phyloP scores from a whole-genome alignment of 2,888 invertebrate genomes.

The Pollenia labialis region DNA sequence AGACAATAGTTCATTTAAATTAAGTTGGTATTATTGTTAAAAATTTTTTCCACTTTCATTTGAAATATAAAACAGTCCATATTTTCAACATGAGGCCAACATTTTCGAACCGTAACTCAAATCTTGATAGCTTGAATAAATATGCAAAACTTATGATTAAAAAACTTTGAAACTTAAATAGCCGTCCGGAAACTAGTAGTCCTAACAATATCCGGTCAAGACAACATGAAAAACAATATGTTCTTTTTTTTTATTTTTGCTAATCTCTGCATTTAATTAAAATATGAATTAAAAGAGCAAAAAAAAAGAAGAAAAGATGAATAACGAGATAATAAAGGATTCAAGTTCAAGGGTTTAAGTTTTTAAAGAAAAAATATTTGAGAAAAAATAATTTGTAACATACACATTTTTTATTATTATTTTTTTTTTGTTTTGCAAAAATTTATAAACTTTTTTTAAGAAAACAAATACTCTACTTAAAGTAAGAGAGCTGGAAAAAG shows the following conservation, averaged over 20 bases:
- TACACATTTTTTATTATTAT: neutral
- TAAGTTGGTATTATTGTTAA: too few relatives aligned
- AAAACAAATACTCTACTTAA: neutral
- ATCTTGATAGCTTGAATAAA: neutral
- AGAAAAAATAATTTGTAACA: constrained; percentile 30
- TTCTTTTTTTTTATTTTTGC: neutral
- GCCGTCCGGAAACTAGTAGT: neutral
- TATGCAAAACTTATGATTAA: constrained; percentile 1
- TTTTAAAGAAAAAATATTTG: constrained; percentile 39
- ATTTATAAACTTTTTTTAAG: neutral
- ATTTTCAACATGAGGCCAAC: neutral
- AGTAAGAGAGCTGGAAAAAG: constrained; percentile 3
- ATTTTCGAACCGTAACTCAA: neutral
- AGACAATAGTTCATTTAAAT: too few relatives aligned
- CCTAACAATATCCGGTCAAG: neutral
- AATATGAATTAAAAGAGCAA: neutral
- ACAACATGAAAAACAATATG: neutral
- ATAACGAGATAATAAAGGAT: neutral
- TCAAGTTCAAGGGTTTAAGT: constrained; percentile 54
- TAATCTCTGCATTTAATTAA: constrained; percentile 30
- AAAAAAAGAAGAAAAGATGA: neutral
- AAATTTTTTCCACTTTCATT: too few relatives aligned
- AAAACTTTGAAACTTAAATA: constrained; percentile 1
- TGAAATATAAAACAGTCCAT: neutral
- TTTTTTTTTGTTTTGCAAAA: neutral